Conservation (phyloP, 2,888 invertebrate genomes). For the Cosmia pyralina region DNA sequence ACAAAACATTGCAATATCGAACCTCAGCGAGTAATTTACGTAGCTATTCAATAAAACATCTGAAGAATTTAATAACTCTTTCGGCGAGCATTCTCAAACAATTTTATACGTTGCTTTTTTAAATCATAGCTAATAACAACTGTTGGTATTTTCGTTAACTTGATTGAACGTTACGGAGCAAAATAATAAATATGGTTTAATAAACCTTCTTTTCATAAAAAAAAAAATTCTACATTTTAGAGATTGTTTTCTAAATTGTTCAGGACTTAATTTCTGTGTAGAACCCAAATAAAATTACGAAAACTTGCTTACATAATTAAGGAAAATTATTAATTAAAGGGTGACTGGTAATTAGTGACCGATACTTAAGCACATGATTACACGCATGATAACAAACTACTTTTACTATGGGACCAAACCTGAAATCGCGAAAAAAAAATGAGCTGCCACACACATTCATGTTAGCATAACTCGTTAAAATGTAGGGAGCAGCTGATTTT, state of each 20-base stretch:
- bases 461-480: too few species aligned
- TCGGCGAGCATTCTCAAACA: constrained; percentile 25
- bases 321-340: too few species aligned
- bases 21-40: constrained; percentile 4
- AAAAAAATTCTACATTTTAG: constrained; percentile 1
- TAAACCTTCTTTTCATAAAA: not conserved
- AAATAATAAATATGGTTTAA: constrained; percentile 13
- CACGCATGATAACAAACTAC: too few species aligned
- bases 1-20: constrained; percentile 15
- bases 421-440: too few species aligned
- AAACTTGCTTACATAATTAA: not conserved
- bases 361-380: too few species aligned
- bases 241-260: not conserved
- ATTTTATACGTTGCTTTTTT: constrained; percentile 31
- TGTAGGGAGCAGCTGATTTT: too few species aligned
- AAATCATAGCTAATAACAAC: constrained; percentile 6
- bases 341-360: too few species aligned
- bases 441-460: too few species aligned
- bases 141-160: constrained; percentile 23
- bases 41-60: constrained; percentile 31
- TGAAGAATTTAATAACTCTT: constrained; percentile 52
- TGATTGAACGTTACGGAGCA: constrained; percentile 15
- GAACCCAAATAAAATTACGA: not conserved
- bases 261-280: not conserved
- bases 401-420: too few species aligned